Base-by-base conservation (phyloP, 2,797 vertebrate genomes). In the Cichlasoma orientale region DNA sequence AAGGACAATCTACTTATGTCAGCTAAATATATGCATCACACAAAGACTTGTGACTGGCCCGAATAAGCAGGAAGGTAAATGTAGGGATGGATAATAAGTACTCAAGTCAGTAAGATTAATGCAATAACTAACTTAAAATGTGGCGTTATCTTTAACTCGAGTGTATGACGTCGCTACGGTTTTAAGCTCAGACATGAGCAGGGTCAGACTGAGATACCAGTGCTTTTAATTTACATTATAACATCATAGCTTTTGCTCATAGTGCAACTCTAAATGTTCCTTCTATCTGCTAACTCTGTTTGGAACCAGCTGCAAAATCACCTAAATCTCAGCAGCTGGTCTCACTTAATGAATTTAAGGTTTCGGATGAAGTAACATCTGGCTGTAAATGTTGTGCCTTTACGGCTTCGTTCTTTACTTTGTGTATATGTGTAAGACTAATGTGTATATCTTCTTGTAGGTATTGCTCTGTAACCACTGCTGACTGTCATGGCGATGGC, bases 261-360 rank as follows among this genome's bases (percentile, higher is more conserved):
- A 18, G 16, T 19, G 3, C 56, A 25, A 12, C 33, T 31, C 71
- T 57, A 47, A 31, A 31, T 57, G 27, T 27, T 66, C 23, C 5
- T 0, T 66, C 59, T 18, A 66, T 66, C 38, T 27, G 16, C 3
- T 19, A 66, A 27, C 23, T 29, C 5, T 0, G 16, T 0, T 1
- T 66, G 61, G 41, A 66, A 29, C 23, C 61, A 19, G 61, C 41
- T 66, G 41, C 41, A 66, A 47, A 27, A 27, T 10, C 27, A 66
- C 19, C 61, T 27, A 47, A 47, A 41, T 66, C 41, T 66, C 44
- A 66, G 41, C 61, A 66, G 61, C 61, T 66, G 61, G 16, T 66
- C 61, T 66, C 41, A 66, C 18, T 47, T 47, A 19, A 19, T 66
- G 5, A 66, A 66, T 47, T 66, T 47, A 66, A 66, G 61, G 41